Base-by-base conservation (phyloP, 2,888 invertebrate genomes). In the Caenorhabditis becei region DNA sequence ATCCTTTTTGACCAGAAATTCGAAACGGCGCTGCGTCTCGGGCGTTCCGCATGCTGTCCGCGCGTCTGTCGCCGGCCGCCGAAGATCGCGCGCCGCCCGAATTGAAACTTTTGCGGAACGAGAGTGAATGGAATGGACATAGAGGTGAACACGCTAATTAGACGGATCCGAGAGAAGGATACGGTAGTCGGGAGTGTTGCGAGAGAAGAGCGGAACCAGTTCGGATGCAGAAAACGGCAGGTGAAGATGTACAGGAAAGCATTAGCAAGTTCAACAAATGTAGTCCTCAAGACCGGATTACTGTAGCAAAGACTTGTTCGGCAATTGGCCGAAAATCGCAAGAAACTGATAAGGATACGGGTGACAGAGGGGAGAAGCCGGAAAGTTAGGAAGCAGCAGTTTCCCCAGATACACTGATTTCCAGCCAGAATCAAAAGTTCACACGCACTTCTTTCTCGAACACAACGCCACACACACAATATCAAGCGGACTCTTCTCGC, bases 171-270 rank as follows among this genome's bases (percentile, higher is more conserved):
- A 71, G 54, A 54, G 44, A 62, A 47, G 23, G 72, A 59, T 74
- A 74, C 74, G 74, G 74, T 74, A 74, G 74, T 66, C 71, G 72
- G 65, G 72, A 72, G 65, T 72, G 72, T 72, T 72, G 63, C 72
- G 72, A 23, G 63, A 72, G 47, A 63, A 58, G 26, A 37, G 62
- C 44, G 65, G 59, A 74, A 74, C 74, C 74, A 74, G 74, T 74
- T 74, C 66, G 74, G 20, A 47, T 23, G 24, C 26, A 41, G 53
- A 20, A 53, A 41, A 26, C 20, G 53, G 53, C 18, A 62, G 62
- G 61, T 41, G 63, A 24, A 37, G 59, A 74, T 74, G 59, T 59
- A 74, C 65, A 66, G 58, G 65, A 65, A 65, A 59, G 65, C 58
- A 66, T 65, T 66, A 74, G 74, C 65, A 74, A 72, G 72, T 72